Conservation (phyloP, 1,140 invertebrate species). For the Drosophila nigromelanica region DNA sequence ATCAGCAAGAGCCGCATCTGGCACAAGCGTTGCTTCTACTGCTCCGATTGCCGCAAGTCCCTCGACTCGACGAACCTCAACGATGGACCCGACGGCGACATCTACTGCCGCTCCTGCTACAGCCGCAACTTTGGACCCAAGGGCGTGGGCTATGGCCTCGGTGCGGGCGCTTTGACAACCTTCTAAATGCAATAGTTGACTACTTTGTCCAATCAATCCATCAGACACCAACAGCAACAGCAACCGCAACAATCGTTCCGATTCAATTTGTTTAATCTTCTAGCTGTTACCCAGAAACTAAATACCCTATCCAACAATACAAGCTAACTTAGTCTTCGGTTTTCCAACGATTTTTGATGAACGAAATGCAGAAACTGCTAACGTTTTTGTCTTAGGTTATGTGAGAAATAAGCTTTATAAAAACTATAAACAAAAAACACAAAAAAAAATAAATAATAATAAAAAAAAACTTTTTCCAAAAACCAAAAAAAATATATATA, state of each 20-base stretch:
- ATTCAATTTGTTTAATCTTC: conserved; percentile 46
- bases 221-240: conserved; percentile 28
- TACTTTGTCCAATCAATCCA: conserved; percentile 7
- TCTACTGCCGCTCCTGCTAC: conserved; percentile 98
- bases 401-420: conserved; percentile 76
- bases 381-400: conserved; percentile 75
- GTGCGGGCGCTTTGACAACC: conserved; percentile 94
- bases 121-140: conserved; percentile 96
- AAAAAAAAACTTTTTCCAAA: conserved; percentile 37
- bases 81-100: conserved; percentile 95
- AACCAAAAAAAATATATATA: conserved; percentile 52
- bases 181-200: conserved; percentile 85
- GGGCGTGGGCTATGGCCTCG: conserved; percentile 95
- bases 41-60: conserved; percentile 95
- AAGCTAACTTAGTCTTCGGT: conserved; percentile 78
- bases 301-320: conserved; percentile 28
- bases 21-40: conserved; percentile 98
- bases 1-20: conserved; percentile 96
- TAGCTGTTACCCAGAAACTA: conserved; percentile 42
- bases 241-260: conserved; percentile 54
- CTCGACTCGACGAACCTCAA: conserved; percentile 96
- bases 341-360: conserved; percentile 81
- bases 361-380: conserved; percentile 56
- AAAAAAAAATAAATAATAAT: conserved; percentile 38
- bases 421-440: conserved; percentile 38